phyloP scores from a whole-genome alignment of 2,113 vertebrate species.

The Telmatochromis bifrenatus region DNA sequence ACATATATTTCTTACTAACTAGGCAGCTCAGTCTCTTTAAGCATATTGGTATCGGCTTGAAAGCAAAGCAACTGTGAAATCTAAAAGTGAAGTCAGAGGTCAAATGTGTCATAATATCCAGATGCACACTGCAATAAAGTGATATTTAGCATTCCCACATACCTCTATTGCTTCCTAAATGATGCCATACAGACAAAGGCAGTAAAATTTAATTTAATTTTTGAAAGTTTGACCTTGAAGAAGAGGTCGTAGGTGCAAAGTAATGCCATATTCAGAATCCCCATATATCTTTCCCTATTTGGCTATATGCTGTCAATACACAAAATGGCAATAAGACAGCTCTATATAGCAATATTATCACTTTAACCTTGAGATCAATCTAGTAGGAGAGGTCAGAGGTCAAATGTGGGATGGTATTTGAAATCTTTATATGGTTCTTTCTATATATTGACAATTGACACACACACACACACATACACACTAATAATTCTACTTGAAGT shows the following conservation, averaged over 20 bases:
- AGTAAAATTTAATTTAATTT: accelerated
- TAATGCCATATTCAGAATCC: background rate
- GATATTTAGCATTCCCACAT: background rate
- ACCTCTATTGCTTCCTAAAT: background rate
- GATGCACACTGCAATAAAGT: background rate
- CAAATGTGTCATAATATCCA: background rate
- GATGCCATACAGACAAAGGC: background rate
- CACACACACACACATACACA: background rate
- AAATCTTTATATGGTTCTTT: background rate
- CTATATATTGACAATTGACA: background rate
- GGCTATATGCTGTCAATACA: background rate
- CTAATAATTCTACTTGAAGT: background rate
- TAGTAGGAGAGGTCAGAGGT: background rate
- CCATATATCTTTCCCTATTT: background rate
- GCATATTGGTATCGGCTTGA: background rate
- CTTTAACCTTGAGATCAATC: background rate
- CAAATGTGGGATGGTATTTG: background rate
- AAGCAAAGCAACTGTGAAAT: background rate
- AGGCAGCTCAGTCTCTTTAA: background rate
- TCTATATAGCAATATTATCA: background rate
- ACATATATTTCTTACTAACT: background rate
- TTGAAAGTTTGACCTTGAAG: background rate
- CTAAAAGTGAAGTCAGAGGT: background rate
- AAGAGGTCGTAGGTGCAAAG: background rate
- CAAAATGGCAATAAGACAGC: accelerated